phyloP scores from a whole-genome alignment of 1,140 invertebrate species.

The Arctopsyche grandis region DNA sequence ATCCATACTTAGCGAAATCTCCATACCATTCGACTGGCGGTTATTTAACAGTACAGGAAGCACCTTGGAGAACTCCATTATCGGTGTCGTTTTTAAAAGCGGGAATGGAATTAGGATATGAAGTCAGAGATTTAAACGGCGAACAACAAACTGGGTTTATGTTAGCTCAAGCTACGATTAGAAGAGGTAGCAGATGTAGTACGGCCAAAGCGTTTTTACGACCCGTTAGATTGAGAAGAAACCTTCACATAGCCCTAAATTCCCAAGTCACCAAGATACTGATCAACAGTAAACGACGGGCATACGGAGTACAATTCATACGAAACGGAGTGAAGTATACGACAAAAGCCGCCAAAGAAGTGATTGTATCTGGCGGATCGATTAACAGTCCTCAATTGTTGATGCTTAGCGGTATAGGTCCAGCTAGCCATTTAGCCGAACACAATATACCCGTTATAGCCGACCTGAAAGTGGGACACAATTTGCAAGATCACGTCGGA shows the following conservation, averaged over 20 bases:
- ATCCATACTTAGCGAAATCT: conserved; percentile 78
- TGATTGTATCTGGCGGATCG: conserved; percentile 84
- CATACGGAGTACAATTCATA: conserved; percentile 80
- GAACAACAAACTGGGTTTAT: conserved; percentile 86
- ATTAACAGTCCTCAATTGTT: conserved; percentile 86
- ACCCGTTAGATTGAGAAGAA: conserved; percentile 79
- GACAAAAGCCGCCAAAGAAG: conserved; percentile 77
- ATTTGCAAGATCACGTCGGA: conserved; percentile 87
- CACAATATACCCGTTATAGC: conserved; percentile 79
- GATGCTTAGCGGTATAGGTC: conserved; percentile 90
- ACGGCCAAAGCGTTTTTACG: conserved; percentile 89
- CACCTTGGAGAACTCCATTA: conserved; percentile 82
- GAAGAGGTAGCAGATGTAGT: conserved; percentile 87
- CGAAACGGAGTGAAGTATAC: conserved; percentile 72
- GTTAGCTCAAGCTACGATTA: conserved; percentile 85
- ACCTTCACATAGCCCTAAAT: conserved; percentile 84
- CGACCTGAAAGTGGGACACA: conserved; percentile 82
- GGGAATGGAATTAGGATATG: conserved; percentile 82
- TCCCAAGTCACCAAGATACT: conserved; percentile 79
- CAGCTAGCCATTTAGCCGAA: conserved; percentile 78
- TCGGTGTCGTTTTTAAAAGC: conserved; percentile 84
- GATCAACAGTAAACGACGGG: conserved; percentile 75
- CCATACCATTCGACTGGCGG: conserved; percentile 82
- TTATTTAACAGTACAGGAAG: conserved; percentile 85
- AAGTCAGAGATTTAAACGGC: conserved; percentile 84